Evolutionary conservation across 2,113 vertebrate species (phyloP), one percentile per base, ranked within the genome.

Genomic region (Rhynchomys soricoides): DNA sequence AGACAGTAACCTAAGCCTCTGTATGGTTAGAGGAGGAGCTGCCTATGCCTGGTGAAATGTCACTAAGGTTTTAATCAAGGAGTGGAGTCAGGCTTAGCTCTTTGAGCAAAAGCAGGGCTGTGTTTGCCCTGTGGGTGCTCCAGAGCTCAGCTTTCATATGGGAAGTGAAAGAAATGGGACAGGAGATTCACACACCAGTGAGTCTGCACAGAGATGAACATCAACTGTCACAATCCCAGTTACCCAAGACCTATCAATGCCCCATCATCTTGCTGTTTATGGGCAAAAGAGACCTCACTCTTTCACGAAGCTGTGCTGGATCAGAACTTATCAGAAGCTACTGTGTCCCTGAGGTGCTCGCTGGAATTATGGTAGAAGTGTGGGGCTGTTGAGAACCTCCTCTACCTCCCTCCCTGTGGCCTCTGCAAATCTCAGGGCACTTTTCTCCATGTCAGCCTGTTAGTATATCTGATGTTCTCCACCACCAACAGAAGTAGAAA

Each of bases 101-200:
- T 34, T 43, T 78, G 73, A 89, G 85, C 17, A n/a, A 50, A 21
- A 31, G 31, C 57, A 37, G 94, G 66, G 37, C 8, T 0, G 66
- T 0, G 0, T 73, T 55, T 34, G 11, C 91, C 93, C 95, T 62
- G 82, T 29, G 95, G 94, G 78, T 74, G 75, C 62, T 82, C 86
- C 77, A 50, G 82, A 0, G 2, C 52, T 64, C 40, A 83, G 55
- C 78, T 71, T 86, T 68, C 48, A 29, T 34, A 89, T 29, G 95
- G 83, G 87, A 93, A 83, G 91, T 19, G 89, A 97, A 91, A 95
- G 89, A 95, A 93, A 64, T 22, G 7, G 95, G 96, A 93, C 91
- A 70, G 7, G 77, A 81, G 70, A 24, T 92, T 98, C 95, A 96
- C 94, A 96, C 52, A 24, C 73, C 90, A 95, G 45, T 92, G 95